Conservation (phyloP, 2,888 invertebrate genomes). For the Eugnorisma glareosa region DNA sequence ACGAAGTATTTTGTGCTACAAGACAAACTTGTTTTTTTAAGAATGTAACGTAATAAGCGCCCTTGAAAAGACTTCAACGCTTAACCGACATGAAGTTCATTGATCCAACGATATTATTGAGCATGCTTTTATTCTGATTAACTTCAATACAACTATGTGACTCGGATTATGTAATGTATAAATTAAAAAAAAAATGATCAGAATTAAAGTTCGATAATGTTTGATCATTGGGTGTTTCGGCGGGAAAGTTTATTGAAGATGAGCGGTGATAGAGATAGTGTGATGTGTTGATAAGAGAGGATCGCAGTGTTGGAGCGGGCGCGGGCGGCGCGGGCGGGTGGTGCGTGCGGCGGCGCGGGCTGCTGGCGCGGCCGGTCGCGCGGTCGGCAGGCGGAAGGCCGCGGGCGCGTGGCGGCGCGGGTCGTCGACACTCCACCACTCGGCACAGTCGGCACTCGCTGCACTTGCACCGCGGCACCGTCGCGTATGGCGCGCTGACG, state of each 20-base stretch:
- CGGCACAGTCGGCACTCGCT: slow-evolving; percentile 57
- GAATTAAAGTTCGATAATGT: slow-evolving; percentile 25
- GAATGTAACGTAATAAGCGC: slow-evolving; percentile 81
- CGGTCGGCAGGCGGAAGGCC: slow-evolving; percentile 71
- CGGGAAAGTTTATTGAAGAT: slow-evolving; percentile 29
- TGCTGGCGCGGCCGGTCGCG: slow-evolving; percentile 42
- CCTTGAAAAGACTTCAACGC: slow-evolving; percentile 90
- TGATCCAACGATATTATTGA: slow-evolving; percentile 78
- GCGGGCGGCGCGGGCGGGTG: slow-evolving; percentile 33
- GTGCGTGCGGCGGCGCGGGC: slow-evolving; percentile 39
- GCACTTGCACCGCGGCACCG: slow-evolving; percentile 77
- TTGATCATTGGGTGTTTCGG: slow-evolving; percentile 22
- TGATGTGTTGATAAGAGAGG: slow-evolving; percentile 36
- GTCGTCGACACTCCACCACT: slow-evolving; percentile 74
- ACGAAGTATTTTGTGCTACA: slow-evolving; percentile 57
- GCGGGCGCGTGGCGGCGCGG: slow-evolving; percentile 73
- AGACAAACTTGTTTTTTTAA: slow-evolving; percentile 73
- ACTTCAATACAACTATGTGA: slow-evolving; percentile 64
- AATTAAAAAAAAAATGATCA: slow-evolving; percentile 51
- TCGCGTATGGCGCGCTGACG: slow-evolving; percentile 67
- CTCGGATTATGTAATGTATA: slow-evolving; percentile 57
- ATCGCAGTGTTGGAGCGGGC: slow-evolving; percentile 18
- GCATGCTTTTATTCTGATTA: slow-evolving; percentile 75
- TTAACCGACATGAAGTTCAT: slow-evolving; percentile 82
- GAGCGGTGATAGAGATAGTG: slow-evolving; percentile 24